Evolutionary conservation across 1,140 invertebrate genomes (phyloP).

Genomic region (Drosophila jambulina): DNA sequence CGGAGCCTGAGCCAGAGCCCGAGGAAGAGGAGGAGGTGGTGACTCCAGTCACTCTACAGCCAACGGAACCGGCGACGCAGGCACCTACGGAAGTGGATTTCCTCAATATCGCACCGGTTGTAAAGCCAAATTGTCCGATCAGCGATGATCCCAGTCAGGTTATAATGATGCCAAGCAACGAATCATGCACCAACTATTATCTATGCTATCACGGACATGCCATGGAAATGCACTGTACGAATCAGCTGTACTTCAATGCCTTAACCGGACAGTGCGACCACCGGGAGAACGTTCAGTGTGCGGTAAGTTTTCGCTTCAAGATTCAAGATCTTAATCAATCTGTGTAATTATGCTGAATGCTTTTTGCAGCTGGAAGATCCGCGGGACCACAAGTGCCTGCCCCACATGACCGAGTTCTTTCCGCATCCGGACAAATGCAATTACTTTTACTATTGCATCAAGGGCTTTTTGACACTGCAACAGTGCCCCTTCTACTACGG

Average conservation of each 20-base stretch:
- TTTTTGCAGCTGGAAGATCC: conserved; percentile 52
- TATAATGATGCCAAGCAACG: conserved; percentile 68
- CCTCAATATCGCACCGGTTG: conserved; percentile 56
- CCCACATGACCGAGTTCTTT: conserved; percentile 77
- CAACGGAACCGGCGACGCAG: conserved; percentile 35
- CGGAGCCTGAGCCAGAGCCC: conserved; percentile 26
- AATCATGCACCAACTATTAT: conserved; percentile 71
- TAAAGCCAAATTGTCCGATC: conserved; percentile 65
- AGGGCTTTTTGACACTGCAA: conserved; percentile 76
- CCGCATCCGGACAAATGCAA: conserved; percentile 80
- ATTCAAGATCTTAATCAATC: conserved; percentile 7
- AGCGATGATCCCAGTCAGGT: conserved; percentile 76
- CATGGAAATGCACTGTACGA: conserved; percentile 77
- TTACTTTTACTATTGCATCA: conserved; percentile 83
- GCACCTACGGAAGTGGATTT: conserved; percentile 44
- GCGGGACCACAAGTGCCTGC: conserved; percentile 68
- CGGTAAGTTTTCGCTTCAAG: conserved; percentile 41
- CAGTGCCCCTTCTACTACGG: conserved; percentile 83
- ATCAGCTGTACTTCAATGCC: conserved; percentile 74
- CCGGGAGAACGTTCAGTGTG: conserved; percentile 73
- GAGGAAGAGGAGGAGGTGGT: conserved; percentile 43
- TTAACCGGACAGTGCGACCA: conserved; percentile 69
- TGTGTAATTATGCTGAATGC: conserved; percentile 2
- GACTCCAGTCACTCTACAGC: conserved; percentile 4
- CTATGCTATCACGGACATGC: conserved; percentile 78